phyloP scores from a whole-genome alignment of 2,113 vertebrate species.

The Muntiacus muntjak region DNA sequence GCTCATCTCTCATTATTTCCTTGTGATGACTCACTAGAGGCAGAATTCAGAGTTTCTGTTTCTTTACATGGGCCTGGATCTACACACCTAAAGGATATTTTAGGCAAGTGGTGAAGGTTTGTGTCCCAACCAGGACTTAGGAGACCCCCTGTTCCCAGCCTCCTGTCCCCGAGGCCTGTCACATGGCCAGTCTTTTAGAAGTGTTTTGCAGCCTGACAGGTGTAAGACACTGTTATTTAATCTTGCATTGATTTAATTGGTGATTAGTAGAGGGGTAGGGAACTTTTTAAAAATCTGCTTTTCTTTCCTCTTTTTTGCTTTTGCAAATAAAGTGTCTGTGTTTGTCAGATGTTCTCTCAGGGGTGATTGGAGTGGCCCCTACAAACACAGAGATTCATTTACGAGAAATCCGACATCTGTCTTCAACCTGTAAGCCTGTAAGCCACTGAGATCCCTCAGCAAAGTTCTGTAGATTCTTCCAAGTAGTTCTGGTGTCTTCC shows the following conservation, averaged over 20 bases:
- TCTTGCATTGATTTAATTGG: not conserved
- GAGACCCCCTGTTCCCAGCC: rapidly evolving
- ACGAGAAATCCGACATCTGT: no score
- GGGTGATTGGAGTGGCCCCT: not conserved
- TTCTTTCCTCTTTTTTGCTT: no score
- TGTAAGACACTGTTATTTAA: rapidly evolving
- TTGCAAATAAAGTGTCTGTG: rapidly evolving
- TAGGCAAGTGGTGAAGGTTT: no score
- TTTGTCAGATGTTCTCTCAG: not conserved
- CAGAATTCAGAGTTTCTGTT: not conserved
- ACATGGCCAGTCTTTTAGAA: rapidly evolving
- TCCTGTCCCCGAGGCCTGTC: rapidly evolving
- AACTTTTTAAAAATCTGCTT: not conserved
- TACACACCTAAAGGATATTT: rapidly evolving
- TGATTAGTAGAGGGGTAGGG: not conserved
- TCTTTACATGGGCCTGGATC: rapidly evolving
- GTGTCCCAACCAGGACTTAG: rapidly evolving
- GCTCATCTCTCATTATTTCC: rapidly evolving
- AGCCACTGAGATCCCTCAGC: rapidly evolving
- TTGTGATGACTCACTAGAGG: not conserved
- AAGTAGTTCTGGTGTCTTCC: not conserved
- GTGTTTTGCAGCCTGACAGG: not conserved
- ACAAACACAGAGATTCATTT: rapidly evolving
- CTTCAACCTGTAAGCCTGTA: not conserved
- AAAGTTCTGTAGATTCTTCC: rapidly evolving